Conservation (phyloP, 2,888 invertebrate species). For the Coremacera marginata region DNA sequence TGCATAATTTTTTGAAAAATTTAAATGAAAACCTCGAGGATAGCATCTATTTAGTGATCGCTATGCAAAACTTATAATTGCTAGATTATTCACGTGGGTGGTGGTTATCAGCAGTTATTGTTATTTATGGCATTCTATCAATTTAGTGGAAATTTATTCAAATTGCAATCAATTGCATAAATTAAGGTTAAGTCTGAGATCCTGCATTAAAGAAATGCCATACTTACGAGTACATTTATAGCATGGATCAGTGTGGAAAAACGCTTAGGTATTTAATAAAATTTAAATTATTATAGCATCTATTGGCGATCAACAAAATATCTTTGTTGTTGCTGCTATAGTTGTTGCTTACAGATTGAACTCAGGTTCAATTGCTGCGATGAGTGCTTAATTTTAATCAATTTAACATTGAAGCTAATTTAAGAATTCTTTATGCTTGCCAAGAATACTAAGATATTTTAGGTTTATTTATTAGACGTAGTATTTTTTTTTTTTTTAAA, state of each 20-base stretch:
- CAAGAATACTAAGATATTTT: too few species aligned
- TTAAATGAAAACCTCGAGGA: not conserved
- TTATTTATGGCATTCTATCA: slow-evolving; percentile 21
- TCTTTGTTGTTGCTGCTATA: not conserved
- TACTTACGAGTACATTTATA: too few species aligned
- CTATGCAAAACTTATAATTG: not conserved
- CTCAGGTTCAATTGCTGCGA: slow-evolving; percentile 13
- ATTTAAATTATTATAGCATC: not conserved
- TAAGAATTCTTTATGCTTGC: not conserved
- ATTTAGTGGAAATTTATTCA: slow-evolving; percentile 21
- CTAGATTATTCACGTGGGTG: slow-evolving; percentile 18
- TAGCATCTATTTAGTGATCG: not conserved
- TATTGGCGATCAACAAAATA: not conserved
- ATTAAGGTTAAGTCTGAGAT: slow-evolving; percentile 27
- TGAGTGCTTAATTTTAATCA: slow-evolving; percentile 10
- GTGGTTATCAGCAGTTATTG: not conserved
- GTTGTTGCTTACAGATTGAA: not conserved
- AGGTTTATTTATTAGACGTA: too few species aligned
- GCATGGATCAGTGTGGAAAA: too few species aligned
- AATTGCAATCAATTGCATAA: slow-evolving; percentile 36
- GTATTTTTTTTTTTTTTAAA: too few species aligned
- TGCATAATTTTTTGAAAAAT: not conserved
- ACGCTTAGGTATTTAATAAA: too few species aligned
- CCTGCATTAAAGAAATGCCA: too few species aligned
- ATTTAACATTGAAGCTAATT: slow-evolving; percentile 23